These are phyloP conservation scores for Excalfactoria chinensis DNA, from an alignment of 2,113 vertebrate species.

Conservation along the genomic window DNA sequence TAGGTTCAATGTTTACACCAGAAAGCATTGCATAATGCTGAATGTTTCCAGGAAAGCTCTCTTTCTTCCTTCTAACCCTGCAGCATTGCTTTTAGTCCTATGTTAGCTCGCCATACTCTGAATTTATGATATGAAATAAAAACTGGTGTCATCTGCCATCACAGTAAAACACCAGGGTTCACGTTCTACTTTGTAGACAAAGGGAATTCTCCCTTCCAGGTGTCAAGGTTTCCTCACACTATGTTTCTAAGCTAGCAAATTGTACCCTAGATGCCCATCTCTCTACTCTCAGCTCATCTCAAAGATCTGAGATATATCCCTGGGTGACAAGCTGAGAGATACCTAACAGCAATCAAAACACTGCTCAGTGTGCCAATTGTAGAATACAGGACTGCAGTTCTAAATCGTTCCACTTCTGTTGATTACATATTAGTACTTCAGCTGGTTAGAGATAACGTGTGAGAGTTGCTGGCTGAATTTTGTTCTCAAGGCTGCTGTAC, in stretches of 20 bases:
- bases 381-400: neutral
- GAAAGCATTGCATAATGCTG: neutral
- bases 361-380: neutral
- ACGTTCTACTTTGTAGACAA: neutral
- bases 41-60: neutral
- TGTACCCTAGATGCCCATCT: constrained; percentile 22
- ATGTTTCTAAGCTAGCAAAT: constrained; percentile 3
- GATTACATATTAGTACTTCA: constrained; percentile 17
- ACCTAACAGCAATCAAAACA: neutral
- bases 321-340: constrained; percentile 26
- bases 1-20: neutral
- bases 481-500: neutral
- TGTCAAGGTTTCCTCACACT: constrained; percentile 5
- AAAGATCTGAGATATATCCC: neutral
- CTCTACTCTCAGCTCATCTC: neutral
- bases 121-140: neutral
- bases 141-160: neutral
- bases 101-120: neutral
- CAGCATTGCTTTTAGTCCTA: neutral
- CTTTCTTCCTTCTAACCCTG: neutral
- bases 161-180: neutral
- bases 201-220: constrained; percentile 23
- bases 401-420: neutral
- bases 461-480: neutral
- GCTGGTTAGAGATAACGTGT: neutral